These are phyloP conservation scores for Eulemur rubriventer DNA, from an alignment of 2,797 vertebrate genomes.

Conservation along the genomic window DNA sequence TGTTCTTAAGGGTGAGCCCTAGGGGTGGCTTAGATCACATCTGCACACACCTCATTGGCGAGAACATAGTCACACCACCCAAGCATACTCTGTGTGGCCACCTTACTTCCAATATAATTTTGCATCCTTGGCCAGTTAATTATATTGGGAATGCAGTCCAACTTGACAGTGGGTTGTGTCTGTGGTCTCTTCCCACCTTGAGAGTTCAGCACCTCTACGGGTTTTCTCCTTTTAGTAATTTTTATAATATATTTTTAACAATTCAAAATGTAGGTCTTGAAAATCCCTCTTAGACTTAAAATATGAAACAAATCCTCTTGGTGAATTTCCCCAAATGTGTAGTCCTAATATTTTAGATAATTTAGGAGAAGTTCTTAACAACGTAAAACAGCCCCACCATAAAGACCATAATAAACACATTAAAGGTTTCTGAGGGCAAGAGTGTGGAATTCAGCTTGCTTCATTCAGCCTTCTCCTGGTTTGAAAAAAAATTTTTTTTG, in stretches of 20 bases:
- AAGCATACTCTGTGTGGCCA: background rate
- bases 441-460: background rate
- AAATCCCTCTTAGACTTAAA: conserved; percentile 19
- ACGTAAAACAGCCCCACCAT: background rate
- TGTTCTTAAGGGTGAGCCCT: background rate
- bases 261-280: background rate
- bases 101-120: background rate
- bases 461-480: background rate
- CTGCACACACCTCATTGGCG: background rate
- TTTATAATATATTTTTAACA: background rate
- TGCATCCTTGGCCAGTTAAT: background rate
- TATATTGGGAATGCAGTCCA: background rate
- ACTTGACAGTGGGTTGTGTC: background rate
- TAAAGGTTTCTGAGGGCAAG: background rate
- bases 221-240: background rate
- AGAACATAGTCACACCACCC: background rate
- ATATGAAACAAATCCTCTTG: background rate
- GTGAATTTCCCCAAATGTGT: background rate
- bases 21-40: background rate
- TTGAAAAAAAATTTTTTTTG: background rate
- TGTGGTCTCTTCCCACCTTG: background rate
- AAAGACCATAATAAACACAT: background rate
- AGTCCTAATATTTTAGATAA: background rate
- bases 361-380: background rate
- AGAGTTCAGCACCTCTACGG: background rate